Evolutionary conservation across 1,140 invertebrate species (phyloP), one percentile per base, ranked within the genome.

Genomic region (Bombus difficillimus): DNA sequence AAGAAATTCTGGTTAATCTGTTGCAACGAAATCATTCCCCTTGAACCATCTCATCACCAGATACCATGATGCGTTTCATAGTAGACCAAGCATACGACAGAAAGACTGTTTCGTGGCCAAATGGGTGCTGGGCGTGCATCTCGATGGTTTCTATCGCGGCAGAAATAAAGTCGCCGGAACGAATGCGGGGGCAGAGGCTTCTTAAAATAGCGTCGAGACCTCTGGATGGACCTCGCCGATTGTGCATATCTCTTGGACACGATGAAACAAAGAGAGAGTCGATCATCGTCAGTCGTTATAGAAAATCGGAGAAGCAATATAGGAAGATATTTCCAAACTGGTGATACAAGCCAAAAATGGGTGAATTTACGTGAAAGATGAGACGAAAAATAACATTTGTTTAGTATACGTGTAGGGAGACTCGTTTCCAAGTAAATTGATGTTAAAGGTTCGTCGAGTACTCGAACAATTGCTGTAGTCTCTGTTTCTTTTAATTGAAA

Each of bases 171-270:
- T 79, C 85, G 47, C 34, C 47, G 66, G 66, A 86, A 89, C 88
- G 88, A 89, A 83, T 74, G 88, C 88, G 88, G 88, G 88, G 88
- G 88, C 77, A 78, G 84, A 47, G 10, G 18, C 39, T 66, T 89
- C 88, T 89, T 89, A 89, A 89, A 89, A 89, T 89, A 89, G 81
- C 88, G n/a, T 28, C 76, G 59, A 81, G 80, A 83, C 88, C 59
- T 66, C 77, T 87, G 75, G 85, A 68, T 53, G 47, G 47, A 53
- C 47, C 79, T 78, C 74, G 57, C n/a, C 72, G 72, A 86, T 83
- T 82, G 87, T 53, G 32, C 78, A 57, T 86, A 71, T 89, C 82
- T 88, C 81, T 81, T 34, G 82, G 34, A 81, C 47, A 32, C 37
- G n/a, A 79, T 41, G 47, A 86, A 88, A 90, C 81, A 90, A 90